A percentile compares a stretch with the other conserved stretches of the same genome.
Evolutionary conservation across 2,113 vertebrate species (phyloP).

Genomic region (Cisticola juncidis): DNA sequence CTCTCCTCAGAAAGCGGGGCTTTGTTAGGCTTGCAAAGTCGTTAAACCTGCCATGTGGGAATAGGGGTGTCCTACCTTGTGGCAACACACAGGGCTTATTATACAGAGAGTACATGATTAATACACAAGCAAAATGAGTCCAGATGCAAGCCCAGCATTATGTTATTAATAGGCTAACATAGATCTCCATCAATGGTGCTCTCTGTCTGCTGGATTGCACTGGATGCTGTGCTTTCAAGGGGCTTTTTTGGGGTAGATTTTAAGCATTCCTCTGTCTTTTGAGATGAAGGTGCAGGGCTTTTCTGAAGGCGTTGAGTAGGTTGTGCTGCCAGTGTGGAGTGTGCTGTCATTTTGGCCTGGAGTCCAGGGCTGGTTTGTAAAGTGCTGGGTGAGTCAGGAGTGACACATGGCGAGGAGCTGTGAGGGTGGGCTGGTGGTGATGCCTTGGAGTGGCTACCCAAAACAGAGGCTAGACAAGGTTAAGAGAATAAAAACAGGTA

Average conservation of each 20-base stretch:
- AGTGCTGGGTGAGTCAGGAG: background rate
- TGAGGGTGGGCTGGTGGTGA: background rate
- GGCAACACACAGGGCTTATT: constrained; percentile 38
- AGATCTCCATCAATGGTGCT: background rate
- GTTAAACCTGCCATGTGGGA: constrained; percentile 42
- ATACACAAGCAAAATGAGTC: constrained; percentile 29
- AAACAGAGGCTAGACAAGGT: background rate
- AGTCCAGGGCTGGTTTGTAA: background rate
- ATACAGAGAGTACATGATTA: background rate
- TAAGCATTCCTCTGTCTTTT: background rate
- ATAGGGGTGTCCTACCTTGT: constrained; percentile 30
- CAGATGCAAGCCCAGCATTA: constrained; percentile 18
- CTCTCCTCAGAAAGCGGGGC: constrained; percentile 21
- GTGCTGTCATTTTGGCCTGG: background rate
- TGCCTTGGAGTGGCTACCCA: background rate
- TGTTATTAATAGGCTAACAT: constrained; percentile 29
- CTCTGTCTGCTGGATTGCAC: background rate
- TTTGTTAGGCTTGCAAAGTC: constrained; percentile 58
- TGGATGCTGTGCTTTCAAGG: background rate
- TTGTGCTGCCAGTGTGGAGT: background rate
- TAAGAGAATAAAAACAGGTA: background rate
- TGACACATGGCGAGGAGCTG: background rate
- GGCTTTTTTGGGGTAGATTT: background rate
- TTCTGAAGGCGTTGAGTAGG: background rate
- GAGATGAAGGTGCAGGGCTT: background rate